Percentiles rank a stretch among this genome's conserved stretches.
Conservation (phyloP, 2,888 invertebrate genomes). For the Hoplodrina ambigua region DNA sequence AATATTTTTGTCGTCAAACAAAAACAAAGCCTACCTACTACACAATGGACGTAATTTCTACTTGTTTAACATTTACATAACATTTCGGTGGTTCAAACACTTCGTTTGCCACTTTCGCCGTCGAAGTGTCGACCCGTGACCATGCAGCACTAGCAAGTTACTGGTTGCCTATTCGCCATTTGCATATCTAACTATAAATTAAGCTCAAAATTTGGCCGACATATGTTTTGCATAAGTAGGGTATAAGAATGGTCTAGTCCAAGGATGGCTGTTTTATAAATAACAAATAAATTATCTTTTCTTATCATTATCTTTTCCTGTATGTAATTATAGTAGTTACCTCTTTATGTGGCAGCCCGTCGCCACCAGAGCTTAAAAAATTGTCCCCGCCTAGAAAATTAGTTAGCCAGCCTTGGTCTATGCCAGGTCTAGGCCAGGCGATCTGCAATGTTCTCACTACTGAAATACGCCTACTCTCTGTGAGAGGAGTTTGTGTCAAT, state of each 20-base stretch:
- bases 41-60: constrained; percentile 8
- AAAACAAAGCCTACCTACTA: constrained; percentile 4
- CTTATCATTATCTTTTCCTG: too few relatives aligned
- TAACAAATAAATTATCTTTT: too few relatives aligned
- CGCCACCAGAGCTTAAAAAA: too few relatives aligned
- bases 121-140: constrained; percentile 51
- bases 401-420: too few relatives aligned
- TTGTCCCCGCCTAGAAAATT: too few relatives aligned
- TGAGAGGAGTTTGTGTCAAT: neutral
- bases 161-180: constrained; percentile 11
- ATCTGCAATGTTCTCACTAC: neutral
- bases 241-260: too few relatives aligned
- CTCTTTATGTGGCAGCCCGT: too few relatives aligned
- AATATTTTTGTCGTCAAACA: constrained; percentile 31
- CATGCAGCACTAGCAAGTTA: constrained; percentile 10
- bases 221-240: neutral
- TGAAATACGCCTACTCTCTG: neutral
- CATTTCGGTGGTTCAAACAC: constrained; percentile 27
- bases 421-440: too few relatives aligned
- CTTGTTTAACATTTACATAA: constrained; percentile 41
- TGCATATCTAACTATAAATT: neutral
- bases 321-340: too few relatives aligned
- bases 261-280: too few relatives aligned
- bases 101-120: constrained; percentile 47
- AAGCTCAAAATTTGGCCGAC: neutral